A percentile compares a stretch with the other conserved stretches of the same genome.
Conservation (phyloP, 2,113 vertebrate species). For the Canis aureus region DNA sequence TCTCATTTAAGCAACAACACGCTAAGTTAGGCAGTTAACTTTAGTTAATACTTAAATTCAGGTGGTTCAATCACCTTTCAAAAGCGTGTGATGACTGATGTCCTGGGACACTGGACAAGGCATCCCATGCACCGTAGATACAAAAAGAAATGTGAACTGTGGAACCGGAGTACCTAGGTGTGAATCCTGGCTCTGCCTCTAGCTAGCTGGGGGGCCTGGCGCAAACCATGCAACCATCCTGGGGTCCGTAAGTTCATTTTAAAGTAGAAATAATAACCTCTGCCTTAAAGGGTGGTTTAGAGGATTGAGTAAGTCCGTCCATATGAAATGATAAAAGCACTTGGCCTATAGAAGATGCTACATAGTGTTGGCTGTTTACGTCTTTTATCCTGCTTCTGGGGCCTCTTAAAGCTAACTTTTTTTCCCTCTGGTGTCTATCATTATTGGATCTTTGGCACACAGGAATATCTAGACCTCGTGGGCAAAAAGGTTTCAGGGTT, state of each 20-base stretch:
- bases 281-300: not conserved
- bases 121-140: not conserved
- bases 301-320: not conserved
- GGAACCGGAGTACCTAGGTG: not conserved
- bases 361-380: not conserved
- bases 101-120: not conserved
- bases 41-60: not conserved
- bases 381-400: not conserved
- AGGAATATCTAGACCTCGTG: not conserved
- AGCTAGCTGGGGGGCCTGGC: not conserved
- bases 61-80: not conserved
- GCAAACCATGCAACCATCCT: not conserved
- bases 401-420: not conserved
- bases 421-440: not conserved
- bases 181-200: not conserved
- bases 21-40: not conserved
- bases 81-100: not conserved
- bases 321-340: not conserved
- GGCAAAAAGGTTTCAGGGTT: not conserved
- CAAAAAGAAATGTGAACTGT: not conserved
- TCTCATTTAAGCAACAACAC: not conserved
- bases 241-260: not conserved
- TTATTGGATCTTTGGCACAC: not conserved
- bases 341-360: not conserved
- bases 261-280: conserved; percentile 1